Conservation (phyloP, 1,140 invertebrate species). For the Drosophila orosa region DNA sequence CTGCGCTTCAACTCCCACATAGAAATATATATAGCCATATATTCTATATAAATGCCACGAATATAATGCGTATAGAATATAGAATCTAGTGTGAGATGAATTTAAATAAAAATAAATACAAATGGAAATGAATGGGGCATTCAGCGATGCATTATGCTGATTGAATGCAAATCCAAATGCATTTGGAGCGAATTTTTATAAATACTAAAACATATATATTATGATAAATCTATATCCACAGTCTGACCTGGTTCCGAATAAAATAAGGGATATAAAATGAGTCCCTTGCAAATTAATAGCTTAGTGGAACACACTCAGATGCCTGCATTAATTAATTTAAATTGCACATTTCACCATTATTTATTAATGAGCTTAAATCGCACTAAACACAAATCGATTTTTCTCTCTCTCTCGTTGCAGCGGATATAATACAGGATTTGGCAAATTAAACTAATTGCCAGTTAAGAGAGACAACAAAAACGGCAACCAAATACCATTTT, state of each 20-base stretch:
- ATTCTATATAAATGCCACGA: slow-evolving; percentile 20
- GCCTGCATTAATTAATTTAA: slow-evolving; percentile 70
- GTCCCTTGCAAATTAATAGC: slow-evolving; percentile 53
- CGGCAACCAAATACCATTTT: slow-evolving; percentile 46
- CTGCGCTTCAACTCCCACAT: slow-evolving; percentile 2
- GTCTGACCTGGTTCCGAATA: slow-evolving; percentile 24
- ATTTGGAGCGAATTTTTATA: slow-evolving; percentile 70
- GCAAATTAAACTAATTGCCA: slow-evolving; percentile 81
- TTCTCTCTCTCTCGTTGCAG: slow-evolving; percentile 54
- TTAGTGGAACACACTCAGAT: slow-evolving; percentile 11
- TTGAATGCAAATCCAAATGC: slow-evolving; percentile 78
- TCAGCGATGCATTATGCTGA: slow-evolving; percentile 50
- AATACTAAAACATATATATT: slow-evolving; percentile 47
- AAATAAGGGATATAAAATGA: slow-evolving; percentile 9
- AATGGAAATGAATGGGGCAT: slow-evolving; percentile 16
- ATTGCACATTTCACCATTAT: slow-evolving; percentile 63
- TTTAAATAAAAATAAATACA: slow-evolving; percentile 36
- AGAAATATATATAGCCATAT: slow-evolving; percentile 14
- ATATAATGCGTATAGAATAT: slow-evolving; percentile 38
- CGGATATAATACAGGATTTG: slow-evolving; percentile 81
- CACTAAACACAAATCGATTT: slow-evolving; percentile 56
- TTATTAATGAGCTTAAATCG: slow-evolving; percentile 73
- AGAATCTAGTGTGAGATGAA: slow-evolving; percentile 24
- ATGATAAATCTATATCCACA: slow-evolving; percentile 10
- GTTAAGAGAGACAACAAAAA: slow-evolving; percentile 51